Evolutionary conservation across 2,797 vertebrate species (phyloP), one percentile per base, ranked within the genome.

Genomic region (Ptychobarbus kaznakovi): DNA sequence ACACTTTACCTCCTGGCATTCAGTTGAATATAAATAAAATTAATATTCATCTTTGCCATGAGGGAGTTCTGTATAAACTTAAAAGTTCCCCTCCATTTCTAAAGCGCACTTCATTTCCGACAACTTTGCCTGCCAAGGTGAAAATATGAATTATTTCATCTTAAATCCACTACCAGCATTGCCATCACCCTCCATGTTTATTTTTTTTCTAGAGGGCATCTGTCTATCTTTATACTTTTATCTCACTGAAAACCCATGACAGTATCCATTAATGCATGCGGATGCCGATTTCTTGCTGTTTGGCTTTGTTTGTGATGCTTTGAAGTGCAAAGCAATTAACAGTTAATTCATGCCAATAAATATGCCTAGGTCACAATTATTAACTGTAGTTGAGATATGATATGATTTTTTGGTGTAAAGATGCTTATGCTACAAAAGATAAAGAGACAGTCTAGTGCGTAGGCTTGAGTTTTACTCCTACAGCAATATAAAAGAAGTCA

Each of bases 261-360:
- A 91, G 91, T 92, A 89, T 89, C 56, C 81, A 89, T 90, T 92
- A 92, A 93, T 93, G 85, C 87, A 92, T 89, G 91, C 87, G 87
- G 81, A 90, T 90, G 90, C 82, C 15, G 70, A 91, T 88, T 90
- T 83, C n/a, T 74, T 82, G 87, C 82, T 61, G 72, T 89, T 77
- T 53, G 78, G 87, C 89, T 92, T 90, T 88, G 77, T 92, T 88
- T 66, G 72, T 38, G 69, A 82, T 72, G 75, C 92, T 95, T 94
- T 94, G 91, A 95, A 93, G 92, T 94, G 92, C 86, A 91, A 91
- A 94, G 92, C 92, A 94, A 93, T 95, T 94, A 94, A 91, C 81
- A 81, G 89, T 90, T 91, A 90, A 93, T 88, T 91, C 91, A 90
- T 84, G 73, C 90, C 89, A 87, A 88, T 88, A 65, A 88, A 85